Conservation (phyloP, 2,113 vertebrate genomes). For the Oncorhynchus clarkii region DNA sequence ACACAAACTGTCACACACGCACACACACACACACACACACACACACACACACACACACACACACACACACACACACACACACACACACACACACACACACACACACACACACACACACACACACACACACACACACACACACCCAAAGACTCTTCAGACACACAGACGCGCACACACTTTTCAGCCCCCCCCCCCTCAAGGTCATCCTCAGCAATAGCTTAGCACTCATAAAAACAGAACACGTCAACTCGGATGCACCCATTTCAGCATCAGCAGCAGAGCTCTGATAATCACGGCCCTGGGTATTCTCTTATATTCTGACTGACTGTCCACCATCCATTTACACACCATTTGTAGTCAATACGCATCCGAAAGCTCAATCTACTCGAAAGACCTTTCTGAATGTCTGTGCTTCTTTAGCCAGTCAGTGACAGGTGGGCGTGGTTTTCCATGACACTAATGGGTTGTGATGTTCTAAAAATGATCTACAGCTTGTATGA, state of each 20-base stretch:
- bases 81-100: background rate
- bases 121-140: background rate
- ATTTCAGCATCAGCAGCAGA: background rate
- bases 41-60: too few relatives aligned
- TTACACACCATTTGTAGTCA: slow-evolving; percentile 8
- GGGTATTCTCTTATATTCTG: background rate
- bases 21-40: background rate
- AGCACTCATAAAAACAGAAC: slow-evolving; percentile 3
- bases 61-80: too few relatives aligned
- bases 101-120: background rate
- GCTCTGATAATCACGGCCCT: background rate
- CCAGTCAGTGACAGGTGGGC: background rate
- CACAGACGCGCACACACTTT: too few relatives aligned
- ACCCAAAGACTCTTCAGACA: too few relatives aligned
- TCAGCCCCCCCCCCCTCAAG: background rate
- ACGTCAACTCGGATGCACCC: background rate
- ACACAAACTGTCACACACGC: too few relatives aligned
- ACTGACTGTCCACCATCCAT: background rate
- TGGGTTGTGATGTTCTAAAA: slow-evolving; percentile 23
- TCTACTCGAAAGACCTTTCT: slow-evolving; percentile 12
- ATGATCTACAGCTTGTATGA: background rate
- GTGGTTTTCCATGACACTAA: slow-evolving; percentile 16
- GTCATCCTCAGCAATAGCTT: background rate
- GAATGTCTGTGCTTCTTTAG: background rate
- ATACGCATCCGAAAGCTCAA: background rate